These are phyloP conservation scores for Boulengeromyrus knoepffleri DNA, from an alignment of 2,113 vertebrate genomes.

Conservation along the genomic window DNA sequence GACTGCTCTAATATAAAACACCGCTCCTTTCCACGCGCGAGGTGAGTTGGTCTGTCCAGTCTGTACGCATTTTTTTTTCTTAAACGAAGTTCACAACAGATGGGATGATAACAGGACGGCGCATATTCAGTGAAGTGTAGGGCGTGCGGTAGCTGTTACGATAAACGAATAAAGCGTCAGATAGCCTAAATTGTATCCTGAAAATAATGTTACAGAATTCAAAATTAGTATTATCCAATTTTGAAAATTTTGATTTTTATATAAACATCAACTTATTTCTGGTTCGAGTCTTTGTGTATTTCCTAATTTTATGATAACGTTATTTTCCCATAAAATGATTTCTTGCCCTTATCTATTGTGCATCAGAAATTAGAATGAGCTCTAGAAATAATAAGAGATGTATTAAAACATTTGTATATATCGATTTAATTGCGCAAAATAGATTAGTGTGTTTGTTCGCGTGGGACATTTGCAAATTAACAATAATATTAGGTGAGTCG, in stretches of 20 bases:
- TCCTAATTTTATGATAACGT: neutral
- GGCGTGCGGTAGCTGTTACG: neutral
- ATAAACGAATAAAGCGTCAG: neutral
- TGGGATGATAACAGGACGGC: neutral
- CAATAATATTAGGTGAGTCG: neutral
- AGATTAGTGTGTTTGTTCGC: neutral
- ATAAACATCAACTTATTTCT: neutral
- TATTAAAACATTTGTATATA: neutral
- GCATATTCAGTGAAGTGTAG: neutral
- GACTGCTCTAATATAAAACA: neutral
- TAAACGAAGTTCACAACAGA: slow-evolving; percentile 16
- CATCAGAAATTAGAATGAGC: neutral
- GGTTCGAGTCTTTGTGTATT: neutral
- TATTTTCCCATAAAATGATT: neutral
- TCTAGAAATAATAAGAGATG: neutral
- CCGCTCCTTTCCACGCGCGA: slow-evolving; percentile 48
- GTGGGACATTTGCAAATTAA: neutral
- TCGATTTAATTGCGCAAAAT: neutral
- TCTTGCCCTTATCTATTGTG: neutral
- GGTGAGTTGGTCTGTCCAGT: slow-evolving; percentile 47
- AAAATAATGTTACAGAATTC: neutral
- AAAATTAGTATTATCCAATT: neutral
- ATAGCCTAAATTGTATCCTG: neutral
- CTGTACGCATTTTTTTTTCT: slow-evolving; percentile 20
- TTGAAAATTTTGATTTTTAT: neutral